These are phyloP conservation scores for Actias luna DNA, from an alignment of 2,888 invertebrate species.

Conservation along the genomic window DNA sequence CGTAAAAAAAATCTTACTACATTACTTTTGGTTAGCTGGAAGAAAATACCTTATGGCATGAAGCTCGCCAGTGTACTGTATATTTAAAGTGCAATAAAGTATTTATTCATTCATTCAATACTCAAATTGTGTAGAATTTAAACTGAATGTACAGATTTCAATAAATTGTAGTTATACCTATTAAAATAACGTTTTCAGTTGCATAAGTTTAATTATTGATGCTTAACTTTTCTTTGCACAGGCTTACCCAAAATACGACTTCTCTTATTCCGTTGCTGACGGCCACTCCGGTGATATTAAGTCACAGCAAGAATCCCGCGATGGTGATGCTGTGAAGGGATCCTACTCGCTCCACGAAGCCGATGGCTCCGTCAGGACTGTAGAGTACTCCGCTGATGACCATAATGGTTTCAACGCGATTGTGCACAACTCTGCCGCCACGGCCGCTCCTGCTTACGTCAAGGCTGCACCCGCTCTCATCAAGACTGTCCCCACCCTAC, in stretches of 20 bases:
- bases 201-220: no score
- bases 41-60: no score
- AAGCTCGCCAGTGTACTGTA: no score
- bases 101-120: no score
- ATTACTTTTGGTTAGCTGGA: no score
- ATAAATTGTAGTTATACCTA: no score
- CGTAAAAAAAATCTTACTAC: no score
- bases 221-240: slow-evolving; percentile 24
- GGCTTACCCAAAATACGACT: slow-evolving; percentile 75
- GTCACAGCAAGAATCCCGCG: slow-evolving; percentile 65
- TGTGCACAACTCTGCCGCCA: neutral
- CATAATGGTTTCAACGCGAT: slow-evolving; percentile 1
- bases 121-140: no score
- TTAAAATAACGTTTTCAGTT: no score
- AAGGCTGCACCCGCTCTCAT: slow-evolving; percentile 16
- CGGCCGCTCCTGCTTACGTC: slow-evolving; percentile 17
- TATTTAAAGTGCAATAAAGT: no score
- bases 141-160: neutral
- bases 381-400: slow-evolving; percentile 16
- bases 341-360: slow-evolving; percentile 49
- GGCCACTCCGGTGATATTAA: slow-evolving; percentile 70
- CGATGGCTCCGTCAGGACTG: slow-evolving; percentile 15
- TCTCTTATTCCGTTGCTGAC: slow-evolving; percentile 75
- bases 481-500: slow-evolving; percentile 21
- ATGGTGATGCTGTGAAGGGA: slow-evolving; percentile 80